Conservation (phyloP, 2,888 invertebrate genomes). For the Boloria selene region DNA sequence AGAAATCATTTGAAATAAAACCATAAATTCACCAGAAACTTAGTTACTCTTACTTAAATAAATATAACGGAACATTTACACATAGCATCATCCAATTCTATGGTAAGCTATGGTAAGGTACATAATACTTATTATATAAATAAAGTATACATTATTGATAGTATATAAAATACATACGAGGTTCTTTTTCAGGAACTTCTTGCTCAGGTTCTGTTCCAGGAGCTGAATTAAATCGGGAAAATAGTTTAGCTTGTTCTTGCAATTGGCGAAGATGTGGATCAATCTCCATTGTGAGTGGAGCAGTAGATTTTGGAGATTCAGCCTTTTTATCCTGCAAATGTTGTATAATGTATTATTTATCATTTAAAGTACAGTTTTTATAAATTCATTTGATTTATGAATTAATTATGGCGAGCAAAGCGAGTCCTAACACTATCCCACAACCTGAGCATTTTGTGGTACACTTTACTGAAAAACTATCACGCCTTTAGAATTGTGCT, state of each 20-base stretch:
- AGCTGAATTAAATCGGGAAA: constrained; percentile 71
- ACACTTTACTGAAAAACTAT: too few relatives aligned
- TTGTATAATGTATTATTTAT: background rate
- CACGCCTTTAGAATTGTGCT: too few relatives aligned
- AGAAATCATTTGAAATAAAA: too few relatives aligned
- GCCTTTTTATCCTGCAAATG: constrained; percentile 59
- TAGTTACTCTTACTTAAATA: too few relatives aligned
- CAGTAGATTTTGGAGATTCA: constrained; percentile 66
- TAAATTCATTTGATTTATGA: constrained; percentile 7
- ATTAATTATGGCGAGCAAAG: too few relatives aligned
- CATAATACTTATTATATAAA: too few relatives aligned
- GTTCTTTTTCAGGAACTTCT: constrained; percentile 65
- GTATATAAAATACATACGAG: constrained; percentile 57
- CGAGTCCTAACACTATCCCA: too few relatives aligned
- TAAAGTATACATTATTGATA: too few relatives aligned
- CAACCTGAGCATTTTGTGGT: too few relatives aligned
- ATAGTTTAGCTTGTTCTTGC: constrained; percentile 81
- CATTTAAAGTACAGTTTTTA: background rate
- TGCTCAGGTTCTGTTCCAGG: constrained; percentile 62
- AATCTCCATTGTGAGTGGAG: constrained; percentile 77
- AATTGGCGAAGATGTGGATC: constrained; percentile 76
- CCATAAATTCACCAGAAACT: background rate
- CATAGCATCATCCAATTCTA: too few relatives aligned
- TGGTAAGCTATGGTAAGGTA: too few relatives aligned
- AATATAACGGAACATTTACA: too few relatives aligned